These are phyloP conservation scores for Miniopterus natalensis DNA, from an alignment of 2,113 vertebrate genomes.

Conservation along the genomic window DNA sequence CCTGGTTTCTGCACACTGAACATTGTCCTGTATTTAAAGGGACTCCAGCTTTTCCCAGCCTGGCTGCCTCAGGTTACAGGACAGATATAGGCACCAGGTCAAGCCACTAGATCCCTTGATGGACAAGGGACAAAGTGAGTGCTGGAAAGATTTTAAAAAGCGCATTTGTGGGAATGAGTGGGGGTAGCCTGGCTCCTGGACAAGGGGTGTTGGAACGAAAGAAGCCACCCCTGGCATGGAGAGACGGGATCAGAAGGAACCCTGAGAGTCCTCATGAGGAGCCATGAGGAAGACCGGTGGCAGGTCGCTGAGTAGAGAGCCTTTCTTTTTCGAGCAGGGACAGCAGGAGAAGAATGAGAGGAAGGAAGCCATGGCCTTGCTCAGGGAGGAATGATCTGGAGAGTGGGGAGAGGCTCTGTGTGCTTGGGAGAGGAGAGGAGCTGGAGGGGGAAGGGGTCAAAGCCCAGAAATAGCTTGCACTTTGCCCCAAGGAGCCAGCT, in stretches of 20 bases:
- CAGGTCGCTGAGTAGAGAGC: background rate
- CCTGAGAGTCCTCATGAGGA: background rate
- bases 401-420: background rate
- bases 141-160: background rate
- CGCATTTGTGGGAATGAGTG: conserved; percentile 36
- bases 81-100: background rate
- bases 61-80: background rate
- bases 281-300: background rate
- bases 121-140: background rate
- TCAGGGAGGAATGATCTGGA: background rate
- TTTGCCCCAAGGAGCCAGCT: background rate
- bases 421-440: background rate
- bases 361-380: background rate
- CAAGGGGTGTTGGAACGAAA: background rate
- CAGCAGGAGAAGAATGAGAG: background rate
- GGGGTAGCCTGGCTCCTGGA: background rate
- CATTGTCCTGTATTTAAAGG: background rate
- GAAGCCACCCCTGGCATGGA: background rate
- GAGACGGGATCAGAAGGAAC: background rate
- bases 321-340: background rate
- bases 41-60: background rate
- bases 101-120: background rate
- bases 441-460: background rate
- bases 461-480: background rate
- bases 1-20: background rate